Evolutionary conservation across 2,113 vertebrate genomes (phyloP).

Genomic region (Daboia siamensis): DNA sequence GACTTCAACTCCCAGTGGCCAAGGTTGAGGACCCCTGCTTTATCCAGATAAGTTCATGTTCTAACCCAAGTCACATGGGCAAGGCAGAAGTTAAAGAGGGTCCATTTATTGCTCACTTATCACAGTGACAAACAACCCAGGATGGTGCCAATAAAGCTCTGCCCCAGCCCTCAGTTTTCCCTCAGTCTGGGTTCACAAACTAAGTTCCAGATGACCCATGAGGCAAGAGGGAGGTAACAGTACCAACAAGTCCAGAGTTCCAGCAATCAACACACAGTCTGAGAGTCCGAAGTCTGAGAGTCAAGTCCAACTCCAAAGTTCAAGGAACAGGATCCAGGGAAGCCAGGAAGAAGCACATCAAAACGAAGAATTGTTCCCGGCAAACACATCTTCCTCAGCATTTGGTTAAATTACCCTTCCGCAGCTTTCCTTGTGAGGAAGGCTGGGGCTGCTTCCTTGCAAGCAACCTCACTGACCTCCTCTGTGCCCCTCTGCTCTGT

Average conservation of each 20-base stretch:
- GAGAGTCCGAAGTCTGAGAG: background rate
- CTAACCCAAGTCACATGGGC: background rate
- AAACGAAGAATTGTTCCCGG: background rate
- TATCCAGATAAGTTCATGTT: background rate
- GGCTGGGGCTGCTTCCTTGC: background rate
- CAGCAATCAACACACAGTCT: background rate
- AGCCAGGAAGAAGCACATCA: background rate
- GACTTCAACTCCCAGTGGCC: too few species aligned
- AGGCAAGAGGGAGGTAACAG: background rate
- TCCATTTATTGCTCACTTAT: background rate
- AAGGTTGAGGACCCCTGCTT: background rate
- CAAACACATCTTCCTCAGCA: background rate
- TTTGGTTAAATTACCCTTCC: background rate
- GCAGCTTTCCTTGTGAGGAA: background rate
- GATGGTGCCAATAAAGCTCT: too few species aligned
- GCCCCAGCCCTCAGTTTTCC: background rate
- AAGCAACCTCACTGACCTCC: background rate
- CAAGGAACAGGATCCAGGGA: background rate
- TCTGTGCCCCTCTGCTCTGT: background rate
- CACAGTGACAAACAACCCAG: background rate
- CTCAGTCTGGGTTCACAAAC: background rate
- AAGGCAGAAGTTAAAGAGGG: background rate
- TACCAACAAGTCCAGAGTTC: background rate
- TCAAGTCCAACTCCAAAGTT: background rate
- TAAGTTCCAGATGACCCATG: background rate